A percentile compares a stretch with the other conserved stretches of the same genome.
These are phyloP conservation scores for sheep (Ovis aries) DNA, from an alignment of 2,113 vertebrate species.

Conservation along the genomic window DNA sequence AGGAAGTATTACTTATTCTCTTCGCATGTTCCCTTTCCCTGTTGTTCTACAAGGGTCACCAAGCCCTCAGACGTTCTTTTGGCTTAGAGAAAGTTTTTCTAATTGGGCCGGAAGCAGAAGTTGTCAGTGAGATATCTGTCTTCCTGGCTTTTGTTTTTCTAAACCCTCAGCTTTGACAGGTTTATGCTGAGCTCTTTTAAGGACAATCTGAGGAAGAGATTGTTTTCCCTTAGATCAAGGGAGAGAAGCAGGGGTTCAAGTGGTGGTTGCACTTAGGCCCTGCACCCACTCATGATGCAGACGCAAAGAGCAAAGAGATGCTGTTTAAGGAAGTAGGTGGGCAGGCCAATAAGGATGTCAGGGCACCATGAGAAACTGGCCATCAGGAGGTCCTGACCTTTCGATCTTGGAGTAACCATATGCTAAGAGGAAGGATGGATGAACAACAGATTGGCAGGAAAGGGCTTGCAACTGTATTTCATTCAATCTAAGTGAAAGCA, in stretches of 20 bases:
- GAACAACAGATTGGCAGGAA: neutral
- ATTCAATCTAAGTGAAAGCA: neutral
- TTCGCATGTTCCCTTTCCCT: neutral
- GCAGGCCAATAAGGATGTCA: neutral
- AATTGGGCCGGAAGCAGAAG: neutral
- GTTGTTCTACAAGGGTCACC: neutral
- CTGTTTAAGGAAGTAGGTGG: neutral
- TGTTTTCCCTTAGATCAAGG: neutral
- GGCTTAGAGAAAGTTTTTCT: neutral
- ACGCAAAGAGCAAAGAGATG: neutral
- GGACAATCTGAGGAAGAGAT: neutral
- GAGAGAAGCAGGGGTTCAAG: neutral
- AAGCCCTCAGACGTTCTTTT: neutral
- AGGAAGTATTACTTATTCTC: neutral
- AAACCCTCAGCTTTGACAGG: neutral
- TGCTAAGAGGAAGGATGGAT: neutral
- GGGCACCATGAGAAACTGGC: neutral
- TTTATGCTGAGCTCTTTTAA: neutral
- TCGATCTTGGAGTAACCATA: neutral
- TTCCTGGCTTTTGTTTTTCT: conserved; percentile 42
- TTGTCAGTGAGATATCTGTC: conserved; percentile 17
- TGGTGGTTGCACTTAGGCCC: neutral
- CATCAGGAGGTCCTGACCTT: neutral
- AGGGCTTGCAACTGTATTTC: neutral
- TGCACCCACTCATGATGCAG: neutral